Evolutionary conservation across 2,113 vertebrate species (phyloP), one percentile per base, ranked within the genome.

Genomic region (Cyanistes caeruleus): DNA sequence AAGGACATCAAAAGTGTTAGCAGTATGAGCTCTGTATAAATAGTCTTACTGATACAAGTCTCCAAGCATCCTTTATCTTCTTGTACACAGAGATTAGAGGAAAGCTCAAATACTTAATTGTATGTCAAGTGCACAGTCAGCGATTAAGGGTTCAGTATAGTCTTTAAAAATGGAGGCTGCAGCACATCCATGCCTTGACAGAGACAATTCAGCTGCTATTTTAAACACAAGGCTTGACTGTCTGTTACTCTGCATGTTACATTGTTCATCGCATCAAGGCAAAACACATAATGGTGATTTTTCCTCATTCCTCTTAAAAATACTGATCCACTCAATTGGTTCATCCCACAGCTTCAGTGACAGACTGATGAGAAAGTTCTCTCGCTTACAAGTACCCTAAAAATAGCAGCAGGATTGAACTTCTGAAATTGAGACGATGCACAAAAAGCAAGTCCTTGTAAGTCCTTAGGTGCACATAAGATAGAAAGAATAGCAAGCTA

Each of bases 11-110:
- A 28, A 92, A 83, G 48, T 19, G 23, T 79, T 90, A 73, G 62
- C 62, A 80, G n/a, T 73, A 37, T 65, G 72, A 84, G 89, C 87
- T 87, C 69, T 75, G 64, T 87, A 84, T 87, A 86, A 86, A 88
- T 20, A 93, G 77, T 64, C 64, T 81, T 68, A 91, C 2, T 39
- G 84, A 80, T 68, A 70, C 27, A 70, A 74, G 74, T 93, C 60
- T 78, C 72, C 33, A 81, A 91, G 91, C 91, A 68, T 75, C 58
- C 81, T 70, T 94, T 72, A 93, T 84, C 64, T 89, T 74, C 82
- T 68, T 68, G 78, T 82, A 60, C 84, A 84, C 53, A 79, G 67
- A 93, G 65, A 87, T 64, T 37, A 93, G 70, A 72, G 70, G 28
- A 78, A 82, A 31, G 58, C 85, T 85, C 41, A 67, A 68, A 72